Evolutionary conservation across 2,888 invertebrate genomes (phyloP), one percentile per base, ranked within the genome.

Genomic region (Drosophila formosana): DNA sequence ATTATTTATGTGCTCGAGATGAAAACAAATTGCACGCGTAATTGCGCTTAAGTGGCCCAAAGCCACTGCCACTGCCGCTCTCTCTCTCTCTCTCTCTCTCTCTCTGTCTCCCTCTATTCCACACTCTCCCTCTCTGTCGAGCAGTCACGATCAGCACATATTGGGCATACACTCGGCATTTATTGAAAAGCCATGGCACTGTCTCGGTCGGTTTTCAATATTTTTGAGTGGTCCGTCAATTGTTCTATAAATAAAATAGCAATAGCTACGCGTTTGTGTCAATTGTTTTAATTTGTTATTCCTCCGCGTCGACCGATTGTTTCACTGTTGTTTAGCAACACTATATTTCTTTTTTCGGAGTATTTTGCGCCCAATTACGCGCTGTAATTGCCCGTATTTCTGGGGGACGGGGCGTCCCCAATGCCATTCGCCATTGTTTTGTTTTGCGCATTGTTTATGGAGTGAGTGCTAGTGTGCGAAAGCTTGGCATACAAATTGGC

Each of bases 21-120:
- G 83, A 68, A 85, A 84, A 85, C 80, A 85, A 84, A 84, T 84
- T 87, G 85, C 75, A 78, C 32, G 57, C 82, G 82, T 83, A 83
- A 83, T 83, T 83, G 88, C 56, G 82, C 80, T 83, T 80, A 83
- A 83, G 83, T 83, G 83, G 80, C 71, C 75, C 75, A 71, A 78
- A 81, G 79, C 63, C 37, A 51, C 68, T 57, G 68, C 26, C 51
- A n/a, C 61, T 34, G 11, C 8, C 37, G n/a, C 52, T 26, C 52
- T 26, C 53, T 49, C 34, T 39, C 39, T 13, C 3, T 13, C 39
- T 39, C 2, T 45, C 50, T 32, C 25, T 13, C 25, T 8, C 39
- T 13, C 3, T 13, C 39, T 39, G 3, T 45, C 50, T 32, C 25
- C 23, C 25, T 8, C 32, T 5, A 18, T 23, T 1, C 18, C 1